Conservation (phyloP, 1,140 invertebrate species). For the Helicorthomorpha holstii region DNA sequence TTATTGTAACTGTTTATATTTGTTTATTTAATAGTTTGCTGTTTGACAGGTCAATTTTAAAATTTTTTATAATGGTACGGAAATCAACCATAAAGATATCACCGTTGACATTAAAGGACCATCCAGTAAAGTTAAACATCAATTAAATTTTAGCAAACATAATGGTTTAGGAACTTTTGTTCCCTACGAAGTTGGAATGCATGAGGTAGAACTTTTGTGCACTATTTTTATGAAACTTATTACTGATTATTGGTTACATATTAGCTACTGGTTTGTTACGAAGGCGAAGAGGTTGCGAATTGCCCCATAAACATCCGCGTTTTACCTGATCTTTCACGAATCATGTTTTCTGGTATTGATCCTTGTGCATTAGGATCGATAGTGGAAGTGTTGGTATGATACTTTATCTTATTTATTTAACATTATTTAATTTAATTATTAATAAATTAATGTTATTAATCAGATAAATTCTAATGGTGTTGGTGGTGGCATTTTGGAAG, state of each 20-base stretch:
- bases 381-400: slow-evolving; percentile 82
- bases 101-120: slow-evolving; percentile 68
- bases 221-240: neutral
- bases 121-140: slow-evolving; percentile 39
- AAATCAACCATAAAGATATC: slow-evolving; percentile 55
- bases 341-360: slow-evolving; percentile 71
- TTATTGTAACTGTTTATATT: neutral
- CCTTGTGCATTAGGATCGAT: slow-evolving; percentile 83
- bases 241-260: slow-evolving; percentile 14
- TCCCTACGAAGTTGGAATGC: slow-evolving; percentile 79
- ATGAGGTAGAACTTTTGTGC: slow-evolving; percentile 41
- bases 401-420: neutral
- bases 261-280: slow-evolving; percentile 43
- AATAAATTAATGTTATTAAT: slow-evolving; percentile 10
- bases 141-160: slow-evolving; percentile 43
- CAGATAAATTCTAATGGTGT: slow-evolving; percentile 44
- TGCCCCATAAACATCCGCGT: slow-evolving; percentile 69
- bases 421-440: neutral
- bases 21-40: neutral
- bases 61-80: slow-evolving; percentile 50
- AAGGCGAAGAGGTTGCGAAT: slow-evolving; percentile 42
- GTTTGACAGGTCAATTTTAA: slow-evolving; percentile 52
- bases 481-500: slow-evolving; percentile 61
- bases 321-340: slow-evolving; percentile 62
- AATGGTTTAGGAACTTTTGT: slow-evolving; percentile 63